Evolutionary conservation across 2,797 vertebrate species (phyloP).

Genomic region (Girardinus metallicus): DNA sequence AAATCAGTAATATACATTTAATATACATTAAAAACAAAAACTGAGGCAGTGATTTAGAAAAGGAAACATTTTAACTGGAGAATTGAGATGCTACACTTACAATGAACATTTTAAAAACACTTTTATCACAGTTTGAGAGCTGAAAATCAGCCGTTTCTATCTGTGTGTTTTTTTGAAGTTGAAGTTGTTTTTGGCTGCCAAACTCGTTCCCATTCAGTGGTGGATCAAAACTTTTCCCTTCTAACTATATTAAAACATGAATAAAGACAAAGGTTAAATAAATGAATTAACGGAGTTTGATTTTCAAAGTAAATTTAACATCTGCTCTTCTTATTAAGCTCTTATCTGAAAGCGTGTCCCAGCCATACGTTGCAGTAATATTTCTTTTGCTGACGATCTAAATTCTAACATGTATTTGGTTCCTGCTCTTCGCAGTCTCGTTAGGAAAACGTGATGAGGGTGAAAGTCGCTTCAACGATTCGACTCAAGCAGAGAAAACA

Average conservation of each 20-base stretch:
- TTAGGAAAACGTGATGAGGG: no score
- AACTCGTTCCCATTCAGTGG: no score
- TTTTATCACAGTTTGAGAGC: neutral
- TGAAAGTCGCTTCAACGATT: neutral
- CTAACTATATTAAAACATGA: neutral
- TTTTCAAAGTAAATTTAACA: neutral
- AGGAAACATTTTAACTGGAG: neutral
- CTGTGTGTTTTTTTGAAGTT: no score
- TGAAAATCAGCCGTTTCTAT: neutral
- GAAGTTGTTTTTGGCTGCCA: no score
- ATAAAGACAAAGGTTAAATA: neutral
- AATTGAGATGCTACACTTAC: neutral
- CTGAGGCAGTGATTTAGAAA: neutral
- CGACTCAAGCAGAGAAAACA: neutral
- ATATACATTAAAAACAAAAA: neutral
- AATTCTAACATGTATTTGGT: neutral
- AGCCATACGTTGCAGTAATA: neutral
- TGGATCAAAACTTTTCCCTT: no score
- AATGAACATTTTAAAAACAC: neutral
- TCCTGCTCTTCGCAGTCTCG: neutral
- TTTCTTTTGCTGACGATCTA: neutral
- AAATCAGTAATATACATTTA: neutral
- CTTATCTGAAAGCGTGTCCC: neutral
- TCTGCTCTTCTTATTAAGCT: neutral
- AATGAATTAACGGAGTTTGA: neutral